These are phyloP conservation scores for Lathamus discolor DNA, from an alignment of 2,113 vertebrate genomes.

Conservation along the genomic window DNA sequence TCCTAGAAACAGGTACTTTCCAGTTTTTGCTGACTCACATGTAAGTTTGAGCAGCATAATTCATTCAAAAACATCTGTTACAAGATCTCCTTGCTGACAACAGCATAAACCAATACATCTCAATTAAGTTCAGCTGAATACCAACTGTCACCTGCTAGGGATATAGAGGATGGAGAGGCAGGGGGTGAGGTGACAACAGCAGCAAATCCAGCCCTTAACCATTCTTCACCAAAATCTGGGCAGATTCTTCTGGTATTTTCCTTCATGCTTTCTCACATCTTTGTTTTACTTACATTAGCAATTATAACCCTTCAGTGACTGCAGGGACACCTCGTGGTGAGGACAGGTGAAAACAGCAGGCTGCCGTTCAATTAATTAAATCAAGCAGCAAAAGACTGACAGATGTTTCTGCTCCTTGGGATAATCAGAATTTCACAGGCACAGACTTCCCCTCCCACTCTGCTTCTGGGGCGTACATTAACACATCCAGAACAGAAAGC, in stretches of 20 bases:
- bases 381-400: neutral
- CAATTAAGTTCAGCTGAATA: neutral
- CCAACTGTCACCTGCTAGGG: neutral
- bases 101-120: neutral
- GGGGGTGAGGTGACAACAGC: neutral
- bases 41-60: neutral
- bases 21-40: neutral
- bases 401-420: constrained; percentile 41
- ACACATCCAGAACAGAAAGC: neutral
- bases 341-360: constrained; percentile 33
- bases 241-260: constrained; percentile 32
- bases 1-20: neutral
- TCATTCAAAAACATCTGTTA: neutral
- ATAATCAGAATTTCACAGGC: constrained; percentile 18
- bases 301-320: constrained; percentile 24
- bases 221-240: neutral
- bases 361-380: constrained; percentile 14
- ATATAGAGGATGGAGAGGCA: neutral
- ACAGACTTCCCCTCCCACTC: constrained; percentile 4
- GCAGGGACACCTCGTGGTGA: constrained; percentile 62
- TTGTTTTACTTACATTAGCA: neutral
- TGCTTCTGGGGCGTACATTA: neutral
- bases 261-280: neutral
- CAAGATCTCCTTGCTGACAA: neutral
- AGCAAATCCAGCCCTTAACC: neutral